A percentile compares a stretch with the other conserved stretches of the same genome.
Conservation (phyloP, 2,888 invertebrate genomes). For the Ophioninae sp. region DNA sequence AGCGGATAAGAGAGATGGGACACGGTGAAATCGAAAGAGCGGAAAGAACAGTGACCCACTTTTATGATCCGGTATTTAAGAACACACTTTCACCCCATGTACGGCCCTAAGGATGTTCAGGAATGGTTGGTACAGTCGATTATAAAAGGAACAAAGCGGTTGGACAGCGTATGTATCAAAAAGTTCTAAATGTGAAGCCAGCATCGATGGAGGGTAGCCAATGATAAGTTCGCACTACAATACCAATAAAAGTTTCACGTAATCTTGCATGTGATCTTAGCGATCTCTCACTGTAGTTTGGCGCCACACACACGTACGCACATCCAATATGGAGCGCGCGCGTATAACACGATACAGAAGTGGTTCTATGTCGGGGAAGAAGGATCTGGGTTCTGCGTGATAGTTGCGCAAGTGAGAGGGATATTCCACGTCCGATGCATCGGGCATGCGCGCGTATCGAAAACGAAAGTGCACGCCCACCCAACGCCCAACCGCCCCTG, state of each 20-base stretch:
- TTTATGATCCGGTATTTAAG: slow-evolving; percentile 7
- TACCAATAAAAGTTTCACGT: slow-evolving; percentile 60
- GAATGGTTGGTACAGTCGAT: slow-evolving; percentile 24
- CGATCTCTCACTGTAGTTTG: slow-evolving; percentile 27
- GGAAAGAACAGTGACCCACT: slow-evolving; percentile 26
- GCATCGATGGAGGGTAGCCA: slow-evolving; percentile 39
- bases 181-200: slow-evolving; percentile 16
- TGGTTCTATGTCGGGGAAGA: slow-evolving; percentile 31
- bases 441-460: slow-evolving; percentile 78
- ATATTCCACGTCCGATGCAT: slow-evolving; percentile 59
- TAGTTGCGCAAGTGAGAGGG: slow-evolving; percentile 40
- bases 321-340: not conserved
- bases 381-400: slow-evolving; percentile 42
- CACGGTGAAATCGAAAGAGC: not conserved
- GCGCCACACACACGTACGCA: slow-evolving; percentile 20
- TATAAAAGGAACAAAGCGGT: slow-evolving; percentile 34
- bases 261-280: slow-evolving; percentile 34
- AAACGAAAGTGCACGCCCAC: slow-evolving; percentile 80
- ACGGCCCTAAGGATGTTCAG: slow-evolving; percentile 1
- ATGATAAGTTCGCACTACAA: slow-evolving; percentile 26
- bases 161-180: not conserved
- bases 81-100: slow-evolving; percentile 34
- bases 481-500: slow-evolving; percentile 71
- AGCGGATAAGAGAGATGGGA: not conserved
- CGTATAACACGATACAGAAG: not conserved